Evolutionary conservation across 2,797 vertebrate species (phyloP).

Genomic region (Melanotaenia trifasciata): DNA sequence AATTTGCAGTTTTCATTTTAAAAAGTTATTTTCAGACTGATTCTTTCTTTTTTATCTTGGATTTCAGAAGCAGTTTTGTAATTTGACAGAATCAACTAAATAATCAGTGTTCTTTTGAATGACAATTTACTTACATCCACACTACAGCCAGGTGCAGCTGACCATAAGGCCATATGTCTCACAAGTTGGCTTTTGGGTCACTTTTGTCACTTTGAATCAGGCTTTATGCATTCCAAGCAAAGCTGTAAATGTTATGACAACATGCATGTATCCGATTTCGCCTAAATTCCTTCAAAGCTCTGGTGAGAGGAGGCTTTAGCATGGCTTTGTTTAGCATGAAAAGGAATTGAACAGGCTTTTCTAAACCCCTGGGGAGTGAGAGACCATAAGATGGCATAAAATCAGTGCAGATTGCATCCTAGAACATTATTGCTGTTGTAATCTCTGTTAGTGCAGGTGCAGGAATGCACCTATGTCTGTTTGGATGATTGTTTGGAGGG

Average conservation of each 20-base stretch:
- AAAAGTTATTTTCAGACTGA: no score
- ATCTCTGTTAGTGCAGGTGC: constrained; percentile 43
- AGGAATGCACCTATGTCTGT: constrained; percentile 15
- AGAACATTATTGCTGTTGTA: constrained; percentile 39
- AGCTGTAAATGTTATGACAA: constrained; percentile 72
- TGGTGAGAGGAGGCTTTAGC: constrained; percentile 51
- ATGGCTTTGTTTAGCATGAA: constrained; percentile 74
- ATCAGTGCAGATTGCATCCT: constrained; percentile 55
- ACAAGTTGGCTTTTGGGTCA: constrained; percentile 37
- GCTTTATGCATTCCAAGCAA: constrained; percentile 54
- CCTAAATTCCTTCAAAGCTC: constrained; percentile 67
- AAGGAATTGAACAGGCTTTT: constrained; percentile 68
- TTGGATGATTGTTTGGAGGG: constrained; percentile 31
- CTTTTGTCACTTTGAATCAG: constrained; percentile 54
- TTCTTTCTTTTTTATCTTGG: no score
- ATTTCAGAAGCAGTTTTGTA: no score
- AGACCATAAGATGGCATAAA: constrained; percentile 50
- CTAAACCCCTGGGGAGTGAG: constrained; percentile 51
- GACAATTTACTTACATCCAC: no score
- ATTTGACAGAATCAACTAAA: no score
- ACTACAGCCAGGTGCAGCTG: no score
- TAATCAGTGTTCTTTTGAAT: no score
- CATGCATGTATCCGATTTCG: constrained; percentile 70
- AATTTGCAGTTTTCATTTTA: no score
- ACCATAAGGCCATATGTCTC: no score